Evolutionary conservation across 2,888 invertebrate genomes (phyloP).

Genomic region (Ephialtes manifestator): DNA sequence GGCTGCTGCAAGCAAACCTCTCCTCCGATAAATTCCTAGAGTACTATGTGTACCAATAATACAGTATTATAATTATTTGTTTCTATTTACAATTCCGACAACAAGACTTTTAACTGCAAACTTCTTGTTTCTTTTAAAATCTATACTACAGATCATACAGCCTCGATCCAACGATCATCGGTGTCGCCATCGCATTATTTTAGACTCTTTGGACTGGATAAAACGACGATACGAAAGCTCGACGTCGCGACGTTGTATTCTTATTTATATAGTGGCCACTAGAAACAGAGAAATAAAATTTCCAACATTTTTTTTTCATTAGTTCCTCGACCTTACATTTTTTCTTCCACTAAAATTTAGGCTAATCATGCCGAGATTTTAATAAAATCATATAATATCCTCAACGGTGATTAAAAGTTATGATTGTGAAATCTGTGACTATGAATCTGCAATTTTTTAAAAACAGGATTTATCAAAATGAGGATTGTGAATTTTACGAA

Average conservation of each 20-base stretch:
- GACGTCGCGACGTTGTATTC: slow-evolving; percentile 16
- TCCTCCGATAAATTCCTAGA: slow-evolving; percentile 35
- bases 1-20: slow-evolving; percentile 2
- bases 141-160: not conserved
- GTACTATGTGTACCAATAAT: not conserved
- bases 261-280: not conserved
- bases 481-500: too few relatives aligned
- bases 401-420: too few relatives aligned
- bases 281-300: too few relatives aligned
- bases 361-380: too few relatives aligned
- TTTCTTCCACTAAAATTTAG: too few relatives aligned
- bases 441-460: too few relatives aligned
- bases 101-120: not conserved
- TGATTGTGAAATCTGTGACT: too few relatives aligned
- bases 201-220: slow-evolving; percentile 66
- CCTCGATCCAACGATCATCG: slow-evolving; percentile 14
- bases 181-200: slow-evolving; percentile 13
- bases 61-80: not conserved
- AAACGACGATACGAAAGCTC: slow-evolving; percentile 34
- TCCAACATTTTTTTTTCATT: too few relatives aligned
- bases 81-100: slow-evolving; percentile 34
- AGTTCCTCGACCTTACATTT: too few relatives aligned
- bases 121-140: slow-evolving; percentile 7
- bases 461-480: too few relatives aligned
- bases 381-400: too few relatives aligned